Conservation (phyloP, 2,797 vertebrate genomes). For the Lacerta agilis region DNA sequence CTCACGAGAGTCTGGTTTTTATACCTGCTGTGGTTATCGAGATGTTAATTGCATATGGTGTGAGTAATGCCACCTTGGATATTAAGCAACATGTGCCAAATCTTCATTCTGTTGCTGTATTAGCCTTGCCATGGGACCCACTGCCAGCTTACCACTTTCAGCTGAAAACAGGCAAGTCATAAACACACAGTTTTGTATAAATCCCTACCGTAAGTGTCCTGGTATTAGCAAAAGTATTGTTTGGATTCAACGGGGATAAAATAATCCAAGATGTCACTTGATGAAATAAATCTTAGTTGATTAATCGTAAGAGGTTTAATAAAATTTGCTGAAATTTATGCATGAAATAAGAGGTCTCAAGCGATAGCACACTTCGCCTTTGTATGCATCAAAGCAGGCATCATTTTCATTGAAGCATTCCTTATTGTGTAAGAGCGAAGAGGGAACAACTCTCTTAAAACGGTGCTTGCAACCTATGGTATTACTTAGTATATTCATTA, state of each 20-base stretch:
- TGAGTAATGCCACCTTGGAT: slow-evolving; percentile 88
- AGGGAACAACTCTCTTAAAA: no score
- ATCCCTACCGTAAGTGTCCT: accelerated
- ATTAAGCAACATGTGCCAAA: slow-evolving; percentile 89
- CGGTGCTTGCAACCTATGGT: no score
- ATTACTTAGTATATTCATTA: no score
- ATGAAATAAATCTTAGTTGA: not conserved
- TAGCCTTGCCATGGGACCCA: slow-evolving; percentile 86
- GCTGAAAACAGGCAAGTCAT: slow-evolving; percentile 91
- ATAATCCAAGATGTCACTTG: not conserved
- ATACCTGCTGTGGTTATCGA: slow-evolving; percentile 86
- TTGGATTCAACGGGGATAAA: accelerated
- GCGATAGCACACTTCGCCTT: not conserved
- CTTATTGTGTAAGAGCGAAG: not conserved
- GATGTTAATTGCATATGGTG: slow-evolving; percentile 84
- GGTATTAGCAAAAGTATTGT: accelerated
- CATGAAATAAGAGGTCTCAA: not conserved
- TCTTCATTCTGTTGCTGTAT: slow-evolving; percentile 88
- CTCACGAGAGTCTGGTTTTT: slow-evolving; percentile 85
- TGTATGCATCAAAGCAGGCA: not conserved
- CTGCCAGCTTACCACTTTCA: slow-evolving; percentile 86
- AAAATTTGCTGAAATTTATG: not conserved
- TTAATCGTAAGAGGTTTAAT: not conserved
- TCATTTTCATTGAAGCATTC: not conserved
- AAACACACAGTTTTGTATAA: not conserved